phyloP scores from a whole-genome alignment of 1,140 invertebrate species.

The Lordiphosa stackelbergi region DNA sequence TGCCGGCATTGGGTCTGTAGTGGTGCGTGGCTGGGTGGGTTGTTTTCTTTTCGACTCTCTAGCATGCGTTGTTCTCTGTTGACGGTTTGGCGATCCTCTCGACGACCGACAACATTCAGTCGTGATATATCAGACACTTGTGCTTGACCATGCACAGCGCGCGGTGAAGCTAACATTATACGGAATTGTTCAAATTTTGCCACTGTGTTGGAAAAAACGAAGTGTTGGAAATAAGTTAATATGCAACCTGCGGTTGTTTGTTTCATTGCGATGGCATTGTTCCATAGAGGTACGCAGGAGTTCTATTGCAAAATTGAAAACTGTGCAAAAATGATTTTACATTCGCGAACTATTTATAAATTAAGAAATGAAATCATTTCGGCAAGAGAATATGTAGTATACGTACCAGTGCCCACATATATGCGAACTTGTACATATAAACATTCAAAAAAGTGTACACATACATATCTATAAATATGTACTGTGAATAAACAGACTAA shows the following conservation, averaged over 20 bases:
- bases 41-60: conserved; percentile 36
- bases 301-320: not conserved
- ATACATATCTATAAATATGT: conserved; percentile 38
- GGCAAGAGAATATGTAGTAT: conserved; percentile 17
- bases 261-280: conserved; percentile 29
- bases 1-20: conserved; percentile 43
- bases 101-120: conserved; percentile 39
- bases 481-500: conserved; percentile 25
- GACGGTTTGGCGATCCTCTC: conserved; percentile 27
- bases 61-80: conserved; percentile 23
- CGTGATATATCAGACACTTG: conserved; percentile 51
- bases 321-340: conserved; percentile 12
- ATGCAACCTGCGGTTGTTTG: conserved; percentile 41
- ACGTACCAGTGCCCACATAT: not conserved
- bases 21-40: conserved; percentile 35
- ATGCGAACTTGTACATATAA: conserved; percentile 18
- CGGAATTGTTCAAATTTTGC: conserved; percentile 39
- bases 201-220: conserved; percentile 24
- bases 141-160: conserved; percentile 54
- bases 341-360: conserved; percentile 57
- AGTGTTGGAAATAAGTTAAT: conserved; percentile 35
- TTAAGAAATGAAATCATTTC: conserved; percentile 66
- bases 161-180: conserved; percentile 27
- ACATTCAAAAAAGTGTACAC: conserved; percentile 38
- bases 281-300: conserved; percentile 26